These are phyloP conservation scores for Machimus atricapillus DNA, from an alignment of 2,888 invertebrate species.

Conservation along the genomic window DNA sequence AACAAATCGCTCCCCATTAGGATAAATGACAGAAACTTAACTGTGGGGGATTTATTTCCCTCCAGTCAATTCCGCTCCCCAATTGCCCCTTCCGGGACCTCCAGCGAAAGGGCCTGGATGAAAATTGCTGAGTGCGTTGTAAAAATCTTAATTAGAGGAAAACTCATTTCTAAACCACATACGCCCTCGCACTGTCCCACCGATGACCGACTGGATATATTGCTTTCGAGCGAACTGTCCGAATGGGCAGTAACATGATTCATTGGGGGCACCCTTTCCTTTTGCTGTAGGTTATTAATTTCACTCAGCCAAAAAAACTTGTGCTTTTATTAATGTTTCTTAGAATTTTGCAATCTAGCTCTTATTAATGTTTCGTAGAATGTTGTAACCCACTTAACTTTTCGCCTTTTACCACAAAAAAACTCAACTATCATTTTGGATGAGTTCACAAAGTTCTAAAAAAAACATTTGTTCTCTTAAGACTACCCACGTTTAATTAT, in stretches of 20 bases:
- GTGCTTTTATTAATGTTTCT: too few species aligned
- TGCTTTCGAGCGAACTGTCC: not conserved
- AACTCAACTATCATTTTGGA: too few species aligned
- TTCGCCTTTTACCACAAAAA: too few species aligned
- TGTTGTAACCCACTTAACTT: too few species aligned
- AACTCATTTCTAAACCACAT: slow-evolving; percentile 16
- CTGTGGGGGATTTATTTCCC: slow-evolving; percentile 24
- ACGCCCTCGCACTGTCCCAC: not conserved
- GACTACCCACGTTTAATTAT: too few species aligned
- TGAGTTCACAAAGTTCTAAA: too few species aligned
- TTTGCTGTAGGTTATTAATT: not conserved
- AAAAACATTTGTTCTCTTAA: too few species aligned
- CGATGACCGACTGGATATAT: not conserved
- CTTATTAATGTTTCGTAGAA: too few species aligned
- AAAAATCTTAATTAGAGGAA: slow-evolving; percentile 24
- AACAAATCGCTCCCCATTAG: slow-evolving; percentile 30
- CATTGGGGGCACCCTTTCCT: not conserved
- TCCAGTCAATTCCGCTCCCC: slow-evolving; percentile 18
- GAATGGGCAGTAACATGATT: not conserved
- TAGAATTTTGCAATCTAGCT: too few species aligned
- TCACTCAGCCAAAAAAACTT: not conserved
- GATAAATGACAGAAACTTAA: slow-evolving; percentile 34
- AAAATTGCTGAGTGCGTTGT: not conserved
- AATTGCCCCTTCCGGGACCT: not conserved
- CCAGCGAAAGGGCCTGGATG: not conserved